These are phyloP conservation scores for Cromileptes altivelis DNA, from an alignment of 2,113 vertebrate genomes.

Conservation along the genomic window DNA sequence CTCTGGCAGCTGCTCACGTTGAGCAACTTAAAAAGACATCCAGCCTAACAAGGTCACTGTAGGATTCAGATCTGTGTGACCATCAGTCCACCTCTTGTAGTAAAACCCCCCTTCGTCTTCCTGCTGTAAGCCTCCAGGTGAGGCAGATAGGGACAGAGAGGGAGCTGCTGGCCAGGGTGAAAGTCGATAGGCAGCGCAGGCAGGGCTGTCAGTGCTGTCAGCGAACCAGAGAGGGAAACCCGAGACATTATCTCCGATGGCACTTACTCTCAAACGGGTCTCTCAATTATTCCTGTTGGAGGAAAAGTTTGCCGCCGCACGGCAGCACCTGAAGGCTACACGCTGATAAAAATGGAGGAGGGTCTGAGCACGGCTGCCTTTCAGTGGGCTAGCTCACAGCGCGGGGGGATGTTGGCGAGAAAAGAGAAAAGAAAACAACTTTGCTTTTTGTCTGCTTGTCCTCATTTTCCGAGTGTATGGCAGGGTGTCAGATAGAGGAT, in stretches of 20 bases:
- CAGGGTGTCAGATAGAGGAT: conserved; percentile 42
- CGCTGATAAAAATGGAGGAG: conserved; percentile 42
- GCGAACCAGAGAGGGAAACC: conserved; percentile 49
- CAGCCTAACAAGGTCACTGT: not conserved
- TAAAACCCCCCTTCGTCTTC: not conserved
- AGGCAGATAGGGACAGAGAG: conserved; percentile 35
- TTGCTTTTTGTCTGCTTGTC: conserved; percentile 16
- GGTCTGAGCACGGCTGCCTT: not conserved
- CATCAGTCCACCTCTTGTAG: conserved; percentile 8
- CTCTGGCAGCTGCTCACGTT: not conserved
- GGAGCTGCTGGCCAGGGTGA: conserved; percentile 40
- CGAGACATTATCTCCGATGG: conserved; percentile 61
- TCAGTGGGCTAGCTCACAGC: not conserved
- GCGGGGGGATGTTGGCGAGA: not conserved
- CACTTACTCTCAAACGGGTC: conserved; percentile 52
- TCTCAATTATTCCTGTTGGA: conserved; percentile 47
- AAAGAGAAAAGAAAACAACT: conserved; percentile 23
- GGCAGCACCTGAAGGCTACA: conserved; percentile 32
- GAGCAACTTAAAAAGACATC: not conserved
- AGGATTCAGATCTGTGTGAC: conserved; percentile 15
- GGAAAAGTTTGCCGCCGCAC: conserved; percentile 48
- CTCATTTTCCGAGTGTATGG: conserved; percentile 29
- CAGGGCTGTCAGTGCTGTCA: conserved; percentile 48
- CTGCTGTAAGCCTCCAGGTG: conserved; percentile 40
- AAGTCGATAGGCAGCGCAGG: conserved; percentile 43